These are phyloP conservation scores for Intellagama lesueurii DNA, from an alignment of 2,797 vertebrate species.

Conservation along the genomic window DNA sequence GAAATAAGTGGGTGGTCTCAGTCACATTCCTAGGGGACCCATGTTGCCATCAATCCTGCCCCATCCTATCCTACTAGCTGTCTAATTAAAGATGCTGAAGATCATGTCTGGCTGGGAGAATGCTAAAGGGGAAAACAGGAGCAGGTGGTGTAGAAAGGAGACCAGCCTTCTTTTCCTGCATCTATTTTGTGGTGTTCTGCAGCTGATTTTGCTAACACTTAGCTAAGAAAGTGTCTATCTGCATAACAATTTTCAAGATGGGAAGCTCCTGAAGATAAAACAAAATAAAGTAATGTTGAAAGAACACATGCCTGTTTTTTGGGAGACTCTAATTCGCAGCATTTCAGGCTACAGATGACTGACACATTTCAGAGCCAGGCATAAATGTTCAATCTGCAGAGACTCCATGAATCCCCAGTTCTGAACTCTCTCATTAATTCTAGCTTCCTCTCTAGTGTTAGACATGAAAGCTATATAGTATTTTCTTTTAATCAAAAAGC, in stretches of 20 bases:
- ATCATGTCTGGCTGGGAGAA: not conserved
- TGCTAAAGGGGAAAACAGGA: not conserved
- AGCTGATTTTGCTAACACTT: conserved; percentile 2
- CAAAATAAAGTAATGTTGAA: rapidly evolving
- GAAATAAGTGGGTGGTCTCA: not conserved
- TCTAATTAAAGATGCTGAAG: not conserved
- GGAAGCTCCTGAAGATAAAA: conserved; percentile 3
- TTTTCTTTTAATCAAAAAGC: conserved; percentile 64
- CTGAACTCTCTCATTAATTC: not conserved
- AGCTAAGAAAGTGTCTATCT: not conserved
- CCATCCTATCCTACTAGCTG: not conserved
- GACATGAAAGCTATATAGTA: conserved; percentile 30
- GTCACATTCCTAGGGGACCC: not conserved
- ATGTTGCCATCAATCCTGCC: too few relatives aligned
- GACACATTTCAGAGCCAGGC: not conserved
- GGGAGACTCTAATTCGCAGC: not conserved
- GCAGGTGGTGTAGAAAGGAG: not conserved
- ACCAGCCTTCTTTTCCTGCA: not conserved
- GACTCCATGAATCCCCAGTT: not conserved
- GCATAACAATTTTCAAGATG: not conserved
- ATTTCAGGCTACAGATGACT: not conserved
- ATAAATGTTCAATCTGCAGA: not conserved
- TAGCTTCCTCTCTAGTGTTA: not conserved
- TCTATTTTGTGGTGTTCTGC: conserved; percentile 21
- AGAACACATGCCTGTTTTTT: rapidly evolving